Base-by-base conservation (phyloP, 2,797 vertebrate species). In the Acipenser ruthenus region DNA sequence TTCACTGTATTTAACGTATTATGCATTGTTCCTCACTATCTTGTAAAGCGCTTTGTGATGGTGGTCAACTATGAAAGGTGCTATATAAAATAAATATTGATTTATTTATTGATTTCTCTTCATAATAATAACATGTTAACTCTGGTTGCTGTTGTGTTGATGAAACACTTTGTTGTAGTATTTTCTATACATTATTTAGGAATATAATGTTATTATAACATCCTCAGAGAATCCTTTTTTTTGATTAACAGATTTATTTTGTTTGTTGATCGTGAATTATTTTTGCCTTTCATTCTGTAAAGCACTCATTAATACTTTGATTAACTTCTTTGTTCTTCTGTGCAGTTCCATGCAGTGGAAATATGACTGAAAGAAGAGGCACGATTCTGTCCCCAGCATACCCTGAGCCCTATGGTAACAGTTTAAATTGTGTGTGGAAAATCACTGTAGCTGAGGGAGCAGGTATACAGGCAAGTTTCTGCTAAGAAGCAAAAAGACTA, bases 401-500 rank as follows among this genome's bases (percentile, higher is more conserved):
- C 68, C 96, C 96, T 3, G 96, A 99, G 75, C 93, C 96, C 0
- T 99, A 99, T 69, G 94, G 95, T 67, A 99, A 99, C 87, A 95
- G 93, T 80, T 86, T 99, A 78, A 98, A 98, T 85, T 99, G 96
- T 75, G 82, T 97, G 23, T 99, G 96, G 96, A 95, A 90, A 85
- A 97, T 99, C 80, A 88, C 85, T 62, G 95, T 99, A 67, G 93
- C 93, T 0, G 96, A 98, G 77, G 96, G 96, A 65, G 94, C 96
- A 10, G 96, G 96, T 52, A 96, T 99, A 80, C 96, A 99, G 95
- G 96, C 92, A 87, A 83, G 90, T 79, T 37, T 37, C 23, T 37
- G 23, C 2, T 37, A 37, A 37, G 23, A 4, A 37, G 23, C 23
- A 37, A 37, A 37, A 37, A 37, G 23, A 37, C 4, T 37, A 37